phyloP scores from a whole-genome alignment of 2,888 invertebrate genomes.

The Nomada lathburiana region DNA sequence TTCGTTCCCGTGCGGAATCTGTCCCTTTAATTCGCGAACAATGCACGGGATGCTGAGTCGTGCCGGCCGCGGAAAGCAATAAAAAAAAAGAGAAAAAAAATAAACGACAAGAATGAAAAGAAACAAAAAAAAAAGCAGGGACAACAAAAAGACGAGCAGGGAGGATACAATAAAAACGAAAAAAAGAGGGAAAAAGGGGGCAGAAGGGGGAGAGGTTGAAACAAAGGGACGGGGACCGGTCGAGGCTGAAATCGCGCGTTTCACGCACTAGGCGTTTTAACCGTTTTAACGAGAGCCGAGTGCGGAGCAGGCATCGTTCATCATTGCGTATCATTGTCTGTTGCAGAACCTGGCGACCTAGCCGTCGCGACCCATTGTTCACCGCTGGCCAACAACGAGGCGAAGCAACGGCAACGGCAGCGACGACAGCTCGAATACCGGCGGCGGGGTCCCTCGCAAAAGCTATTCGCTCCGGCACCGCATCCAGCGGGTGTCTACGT shows the following conservation, averaged over 20 bases:
- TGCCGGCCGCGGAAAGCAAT: not conserved
- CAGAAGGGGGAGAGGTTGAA: conserved; percentile 15
- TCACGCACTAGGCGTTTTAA: conserved; percentile 68
- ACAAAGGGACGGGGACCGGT: conserved; percentile 14
- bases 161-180: conserved; percentile 3
- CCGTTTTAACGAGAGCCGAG: conserved; percentile 66
- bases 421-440: conserved; percentile 45
- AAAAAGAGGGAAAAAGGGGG: not conserved
- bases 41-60: conserved; percentile 42
- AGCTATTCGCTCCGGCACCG: conserved; percentile 63
- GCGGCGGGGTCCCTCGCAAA: conserved; percentile 51
- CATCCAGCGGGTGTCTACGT: conserved; percentile 57
- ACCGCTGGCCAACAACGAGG: conserved; percentile 63
- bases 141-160: not conserved
- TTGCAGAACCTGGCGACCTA: conserved; percentile 83
- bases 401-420: conserved; percentile 51
- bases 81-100: not conserved
- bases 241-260: conserved; percentile 54
- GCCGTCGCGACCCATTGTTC: conserved; percentile 76
- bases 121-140: not conserved
- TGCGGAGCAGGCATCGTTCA: conserved; percentile 54
- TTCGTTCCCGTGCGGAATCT: conserved; percentile 3
- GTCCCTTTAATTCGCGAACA: conserved; percentile 62
- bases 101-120: conserved; percentile 1
- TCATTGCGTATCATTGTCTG: conserved; percentile 68